Evolutionary conservation across 1,140 invertebrate genomes (phyloP).

Genomic region (Pogonomyrmex californicus): DNA sequence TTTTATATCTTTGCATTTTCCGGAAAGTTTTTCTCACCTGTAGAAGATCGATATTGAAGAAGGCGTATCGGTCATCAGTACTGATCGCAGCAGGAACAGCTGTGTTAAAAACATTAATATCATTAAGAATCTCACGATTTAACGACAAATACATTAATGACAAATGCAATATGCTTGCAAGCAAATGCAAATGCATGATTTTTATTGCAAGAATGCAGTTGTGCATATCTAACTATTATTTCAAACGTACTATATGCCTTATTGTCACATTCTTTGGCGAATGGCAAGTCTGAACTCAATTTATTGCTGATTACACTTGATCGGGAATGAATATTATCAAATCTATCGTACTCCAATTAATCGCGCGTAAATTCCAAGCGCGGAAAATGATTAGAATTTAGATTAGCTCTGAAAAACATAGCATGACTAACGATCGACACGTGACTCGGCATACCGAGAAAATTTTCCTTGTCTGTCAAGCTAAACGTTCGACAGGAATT

Average conservation of each 20-base stretch:
- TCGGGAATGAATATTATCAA: neutral
- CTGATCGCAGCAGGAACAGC: slow-evolving; percentile 15
- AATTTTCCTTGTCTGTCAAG: slow-evolving; percentile 25
- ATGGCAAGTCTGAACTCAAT: neutral
- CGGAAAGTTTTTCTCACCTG: slow-evolving; percentile 74
- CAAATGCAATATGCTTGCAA: neutral
- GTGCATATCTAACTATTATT: neutral
- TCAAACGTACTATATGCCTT: neutral
- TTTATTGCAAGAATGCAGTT: neutral
- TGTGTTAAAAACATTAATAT: slow-evolving; percentile 36
- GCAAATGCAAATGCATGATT: neutral
- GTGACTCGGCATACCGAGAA: neutral
- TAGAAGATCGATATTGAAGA: slow-evolving; percentile 88
- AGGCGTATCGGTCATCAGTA: slow-evolving; percentile 86
- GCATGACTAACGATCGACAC: slow-evolving; percentile 7
- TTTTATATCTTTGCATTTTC: neutral
- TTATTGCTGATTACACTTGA: neutral
- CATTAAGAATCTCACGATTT: too few relatives aligned
- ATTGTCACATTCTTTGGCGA: neutral
- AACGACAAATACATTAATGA: slow-evolving; percentile 25
- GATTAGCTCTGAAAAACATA: neutral
- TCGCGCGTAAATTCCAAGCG: neutral
- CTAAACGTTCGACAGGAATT: neutral
- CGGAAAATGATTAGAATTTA: neutral
- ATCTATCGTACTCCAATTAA: neutral